Percentiles rank a stretch among this genome's conserved stretches.
phyloP scores from a whole-genome alignment of 2,113 vertebrate species.

The Thalassarche chlororhynchos region DNA sequence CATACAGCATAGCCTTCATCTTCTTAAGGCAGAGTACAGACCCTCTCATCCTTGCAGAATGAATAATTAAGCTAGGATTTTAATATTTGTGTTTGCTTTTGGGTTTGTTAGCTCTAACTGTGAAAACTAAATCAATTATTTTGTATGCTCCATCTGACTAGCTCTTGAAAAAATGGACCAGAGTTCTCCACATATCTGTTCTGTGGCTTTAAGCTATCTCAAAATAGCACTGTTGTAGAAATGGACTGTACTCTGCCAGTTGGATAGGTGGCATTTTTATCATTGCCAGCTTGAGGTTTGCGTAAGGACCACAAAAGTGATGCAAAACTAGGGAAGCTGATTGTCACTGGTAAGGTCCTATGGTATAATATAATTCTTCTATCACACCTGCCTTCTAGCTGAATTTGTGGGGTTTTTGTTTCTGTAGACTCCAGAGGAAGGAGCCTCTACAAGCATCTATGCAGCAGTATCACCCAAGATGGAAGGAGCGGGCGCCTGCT shows the following conservation, averaged over 20 bases:
- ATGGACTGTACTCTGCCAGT: neutral
- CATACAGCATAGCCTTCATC: neutral
- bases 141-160: neutral
- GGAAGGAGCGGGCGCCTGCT: slow-evolving; percentile 85
- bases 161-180: neutral
- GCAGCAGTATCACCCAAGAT: slow-evolving; percentile 78
- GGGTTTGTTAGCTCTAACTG: neutral
- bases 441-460: slow-evolving; percentile 81
- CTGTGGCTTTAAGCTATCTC: neutral
- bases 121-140: neutral
- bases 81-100: neutral
- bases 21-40: neutral
- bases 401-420: neutral
- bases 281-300: neutral
- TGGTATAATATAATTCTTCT: neutral
- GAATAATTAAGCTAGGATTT: neutral
- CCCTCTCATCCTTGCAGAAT: neutral
- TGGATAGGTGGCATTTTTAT: neutral
- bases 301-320: neutral
- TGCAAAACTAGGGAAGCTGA: neutral
- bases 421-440: slow-evolving; percentile 86
- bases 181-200: neutral
- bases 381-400: neutral
- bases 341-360: neutral
- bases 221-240: neutral